A percentile compares a stretch with the other conserved stretches of the same genome.
Conservation (phyloP, 1,140 invertebrate species). For the Cephus cinctus region DNA sequence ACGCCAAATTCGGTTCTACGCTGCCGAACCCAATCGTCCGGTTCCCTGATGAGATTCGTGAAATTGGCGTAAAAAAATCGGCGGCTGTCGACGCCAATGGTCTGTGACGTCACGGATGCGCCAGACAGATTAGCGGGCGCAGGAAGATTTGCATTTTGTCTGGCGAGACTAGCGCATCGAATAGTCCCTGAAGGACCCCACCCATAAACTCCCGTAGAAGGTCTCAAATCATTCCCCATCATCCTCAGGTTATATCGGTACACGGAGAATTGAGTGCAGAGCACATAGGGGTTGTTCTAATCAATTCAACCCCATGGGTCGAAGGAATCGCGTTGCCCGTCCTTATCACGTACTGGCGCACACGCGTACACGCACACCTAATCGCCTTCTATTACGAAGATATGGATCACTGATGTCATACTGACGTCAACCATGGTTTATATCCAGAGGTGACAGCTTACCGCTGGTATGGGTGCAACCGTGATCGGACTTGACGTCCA, state of each 20-base stretch:
- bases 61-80: constrained; percentile 19
- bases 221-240: neutral
- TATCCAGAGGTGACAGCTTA: constrained; percentile 46
- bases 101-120: constrained; percentile 46
- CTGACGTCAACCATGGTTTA: constrained; percentile 50
- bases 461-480: constrained; percentile 35
- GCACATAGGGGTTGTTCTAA: too few relatives aligned
- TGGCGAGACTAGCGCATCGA: constrained; percentile 18
- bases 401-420: constrained; percentile 54
- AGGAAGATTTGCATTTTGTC: constrained; percentile 50
- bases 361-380: too few relatives aligned
- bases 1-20: neutral
- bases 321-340: too few relatives aligned
- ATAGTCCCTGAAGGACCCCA: constrained; percentile 11
- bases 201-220: constrained; percentile 17
- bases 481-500: constrained; percentile 39
- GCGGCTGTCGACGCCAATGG: constrained; percentile 29
- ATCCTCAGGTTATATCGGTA: too few relatives aligned
- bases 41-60: constrained; percentile 9
- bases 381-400: constrained; percentile 40
- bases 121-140: constrained; percentile 47
- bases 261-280: too few relatives aligned
- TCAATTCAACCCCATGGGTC: too few relatives aligned
- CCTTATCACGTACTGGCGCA: too few relatives aligned
- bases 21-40: neutral